Conservation (phyloP, 2,113 vertebrate genomes). For the Aspiorhynchus laticeps region DNA sequence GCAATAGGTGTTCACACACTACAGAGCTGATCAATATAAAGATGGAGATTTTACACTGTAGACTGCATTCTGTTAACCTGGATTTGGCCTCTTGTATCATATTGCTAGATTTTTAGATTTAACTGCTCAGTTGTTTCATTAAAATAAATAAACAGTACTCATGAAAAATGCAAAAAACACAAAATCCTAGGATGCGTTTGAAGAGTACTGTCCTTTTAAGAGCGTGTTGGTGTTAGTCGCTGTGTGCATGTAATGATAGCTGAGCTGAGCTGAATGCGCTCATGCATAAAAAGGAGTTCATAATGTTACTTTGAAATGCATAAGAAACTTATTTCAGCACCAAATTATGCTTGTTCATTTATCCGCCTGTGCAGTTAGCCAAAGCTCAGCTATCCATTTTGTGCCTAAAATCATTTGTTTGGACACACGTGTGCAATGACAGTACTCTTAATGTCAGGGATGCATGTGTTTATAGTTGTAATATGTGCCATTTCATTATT, state of each 20-base stretch:
- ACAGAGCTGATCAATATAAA: neutral
- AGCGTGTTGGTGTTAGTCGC: neutral
- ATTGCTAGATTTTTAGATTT: neutral
- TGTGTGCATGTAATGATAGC: neutral
- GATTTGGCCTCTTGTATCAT: neutral
- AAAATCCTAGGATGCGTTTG: neutral
- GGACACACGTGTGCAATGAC: neutral
- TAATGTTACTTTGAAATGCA: neutral
- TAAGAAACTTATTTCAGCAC: neutral
- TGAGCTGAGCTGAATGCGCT: neutral
- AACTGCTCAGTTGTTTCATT: neutral
- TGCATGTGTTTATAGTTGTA: neutral
- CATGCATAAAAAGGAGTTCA: neutral
- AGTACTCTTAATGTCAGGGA: neutral
- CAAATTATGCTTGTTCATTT: constrained; percentile 7
- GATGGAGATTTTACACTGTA: neutral
- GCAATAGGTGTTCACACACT: neutral
- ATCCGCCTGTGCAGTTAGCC: neutral
- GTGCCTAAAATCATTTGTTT: neutral
- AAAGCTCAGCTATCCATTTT: neutral
- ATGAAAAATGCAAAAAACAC: neutral
- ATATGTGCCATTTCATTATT: neutral
- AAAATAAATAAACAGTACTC: neutral
- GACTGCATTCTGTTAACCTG: neutral
- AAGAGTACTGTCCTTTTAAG: neutral